Conservation (phyloP, 2,888 invertebrate species). For the Microdon myrmicae region DNA sequence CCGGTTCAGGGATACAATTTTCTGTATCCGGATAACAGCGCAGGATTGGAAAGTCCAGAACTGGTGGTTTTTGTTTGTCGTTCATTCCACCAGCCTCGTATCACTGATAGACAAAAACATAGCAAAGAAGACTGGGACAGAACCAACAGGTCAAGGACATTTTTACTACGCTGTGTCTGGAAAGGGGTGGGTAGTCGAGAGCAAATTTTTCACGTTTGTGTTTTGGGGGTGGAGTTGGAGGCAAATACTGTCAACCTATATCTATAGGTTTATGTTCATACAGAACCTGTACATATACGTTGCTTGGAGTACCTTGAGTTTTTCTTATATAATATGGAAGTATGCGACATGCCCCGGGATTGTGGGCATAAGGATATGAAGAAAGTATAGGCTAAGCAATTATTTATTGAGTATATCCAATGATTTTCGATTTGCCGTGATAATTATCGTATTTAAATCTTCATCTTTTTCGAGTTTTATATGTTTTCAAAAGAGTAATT, state of each 20-base stretch:
- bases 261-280: neutral
- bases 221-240: constrained; percentile 5
- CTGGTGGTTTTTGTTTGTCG: constrained; percentile 8
- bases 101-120: constrained; percentile 38
- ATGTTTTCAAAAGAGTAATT: too few species aligned
- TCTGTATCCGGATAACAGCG: constrained; percentile 27
- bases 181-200: constrained; percentile 12
- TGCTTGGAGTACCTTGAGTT: too few species aligned
- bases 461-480: too few species aligned
- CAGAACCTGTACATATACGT: neutral
- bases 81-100: constrained; percentile 18
- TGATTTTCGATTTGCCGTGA: too few species aligned
- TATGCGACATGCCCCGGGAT: too few species aligned
- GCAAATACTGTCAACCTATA: constrained; percentile 1
- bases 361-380: too few species aligned
- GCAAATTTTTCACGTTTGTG: constrained; percentile 12
- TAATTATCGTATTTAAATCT: too few species aligned
- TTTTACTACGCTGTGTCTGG: constrained; percentile 47
- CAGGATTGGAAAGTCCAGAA: constrained; percentile 8
- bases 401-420: too few species aligned
- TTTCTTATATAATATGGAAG: too few species aligned
- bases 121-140: constrained; percentile 27
- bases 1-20: constrained; percentile 44
- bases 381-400: too few species aligned
- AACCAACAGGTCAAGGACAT: constrained; percentile 48